Evolutionary conservation across 1,140 invertebrate species (phyloP), one percentile per base, ranked within the genome.

Genomic region (Spodoptera frugiperda): DNA sequence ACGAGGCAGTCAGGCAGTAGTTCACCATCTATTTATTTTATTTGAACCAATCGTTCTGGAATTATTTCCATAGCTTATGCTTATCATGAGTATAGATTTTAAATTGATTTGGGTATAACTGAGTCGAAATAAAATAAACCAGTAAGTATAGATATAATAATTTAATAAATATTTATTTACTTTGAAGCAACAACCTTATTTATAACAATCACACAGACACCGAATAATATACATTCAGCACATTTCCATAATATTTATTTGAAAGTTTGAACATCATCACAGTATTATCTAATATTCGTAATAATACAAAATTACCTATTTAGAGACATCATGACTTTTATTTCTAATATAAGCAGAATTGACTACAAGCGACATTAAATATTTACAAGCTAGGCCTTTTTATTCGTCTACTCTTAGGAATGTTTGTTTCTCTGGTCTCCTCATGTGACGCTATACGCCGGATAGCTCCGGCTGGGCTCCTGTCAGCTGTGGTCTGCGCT

Each of bases 401-500:
- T 39, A 10, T 4, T 59, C 12, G 30, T 46, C 51, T 61, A 48
- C 33, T 79, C 49, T 30, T 77, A 78, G 82, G 84, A 86, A 86
- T 86, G 82, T 83, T 76, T 83, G 71, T 55, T 57, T 74, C 51
- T 30, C 90, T 89, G 86, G 84, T 91, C 84, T 78, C 72, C 63
- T 86, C 82, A 91, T 63, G 87, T 84, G 71, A 91, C 82, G 78
- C 89, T 91, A 81, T 86, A 90, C 10, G 85, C 92, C 90, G 90
- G 88, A 67, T 76, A 76, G 0, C 82, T 82, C 83, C 91, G 90
- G 92, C 87, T 79, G 5, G 86, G 74, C 65, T 93, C 91, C 30
- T 89, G 92, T 94, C 92, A 94, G 89, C 92, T 94, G 61, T 88
- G 83, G 44, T 91, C 91, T 0, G 84, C 85, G 44, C 84, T 89